Evolutionary conservation across 2,797 vertebrate species (phyloP).

Genomic region (Prionace glauca): DNA sequence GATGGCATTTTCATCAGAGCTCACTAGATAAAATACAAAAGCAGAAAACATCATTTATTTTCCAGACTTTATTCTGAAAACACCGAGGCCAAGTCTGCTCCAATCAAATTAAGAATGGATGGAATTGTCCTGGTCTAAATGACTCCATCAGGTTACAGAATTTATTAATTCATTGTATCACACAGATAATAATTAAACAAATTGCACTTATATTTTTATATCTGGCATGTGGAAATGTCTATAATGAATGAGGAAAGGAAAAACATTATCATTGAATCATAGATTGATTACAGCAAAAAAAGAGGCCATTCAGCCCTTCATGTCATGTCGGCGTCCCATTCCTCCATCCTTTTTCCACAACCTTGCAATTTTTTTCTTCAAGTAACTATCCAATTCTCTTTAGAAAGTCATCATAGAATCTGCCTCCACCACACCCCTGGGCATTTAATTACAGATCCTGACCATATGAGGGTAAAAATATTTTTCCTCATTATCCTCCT

Average conservation of each 20-base stretch:
- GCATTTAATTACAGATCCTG: neutral
- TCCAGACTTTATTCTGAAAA: neutral
- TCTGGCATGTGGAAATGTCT: neutral
- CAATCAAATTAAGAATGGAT: neutral
- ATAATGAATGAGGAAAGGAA: neutral
- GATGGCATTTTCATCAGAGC: neutral
- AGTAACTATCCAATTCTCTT: neutral
- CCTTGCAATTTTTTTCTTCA: neutral
- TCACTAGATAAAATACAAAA: neutral
- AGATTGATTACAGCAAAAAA: neutral
- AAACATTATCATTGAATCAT: neutral
- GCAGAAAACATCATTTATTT: neutral
- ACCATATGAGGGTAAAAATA: neutral
- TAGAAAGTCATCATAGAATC: neutral
- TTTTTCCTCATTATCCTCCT: neutral
- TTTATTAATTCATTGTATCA: neutral
- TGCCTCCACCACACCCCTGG: neutral
- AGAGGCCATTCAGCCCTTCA: neutral
- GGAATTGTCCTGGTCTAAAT: neutral
- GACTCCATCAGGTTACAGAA: neutral
- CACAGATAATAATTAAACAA: neutral
- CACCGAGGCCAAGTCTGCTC: neutral
- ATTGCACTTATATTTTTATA: neutral
- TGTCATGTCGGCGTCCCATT: too few relatives aligned
- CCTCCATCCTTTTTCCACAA: too few relatives aligned